phyloP scores from a whole-genome alignment of 2,797 vertebrate species.

The Mormyrops attenuatus region DNA sequence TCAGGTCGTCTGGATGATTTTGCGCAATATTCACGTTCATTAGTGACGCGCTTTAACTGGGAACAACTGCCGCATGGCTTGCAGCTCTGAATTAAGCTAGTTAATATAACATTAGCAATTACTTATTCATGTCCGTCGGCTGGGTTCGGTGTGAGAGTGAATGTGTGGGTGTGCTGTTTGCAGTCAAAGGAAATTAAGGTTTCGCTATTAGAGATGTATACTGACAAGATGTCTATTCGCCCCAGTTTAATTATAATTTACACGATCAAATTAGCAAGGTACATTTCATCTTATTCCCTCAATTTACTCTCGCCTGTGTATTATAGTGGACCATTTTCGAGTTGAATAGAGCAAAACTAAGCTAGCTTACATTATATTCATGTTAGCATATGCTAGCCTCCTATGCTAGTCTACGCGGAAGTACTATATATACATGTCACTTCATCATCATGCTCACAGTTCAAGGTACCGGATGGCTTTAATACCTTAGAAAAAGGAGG shows the following conservation, averaged over 20 bases:
- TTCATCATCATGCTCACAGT: background rate
- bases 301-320: background rate
- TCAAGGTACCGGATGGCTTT: background rate
- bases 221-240: background rate
- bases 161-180: background rate
- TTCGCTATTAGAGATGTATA: background rate
- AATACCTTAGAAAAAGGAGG: background rate
- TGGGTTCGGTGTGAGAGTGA: background rate
- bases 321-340: background rate
- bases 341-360: background rate
- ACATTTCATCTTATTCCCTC: background rate
- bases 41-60: background rate
- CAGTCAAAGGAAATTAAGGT: slow-evolving; percentile 9
- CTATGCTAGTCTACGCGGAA: background rate
- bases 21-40: background rate
- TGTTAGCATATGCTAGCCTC: no score
- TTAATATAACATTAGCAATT: slow-evolving; percentile 11
- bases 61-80: background rate
- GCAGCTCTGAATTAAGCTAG: background rate
- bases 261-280: background rate
- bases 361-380: background rate
- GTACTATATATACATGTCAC: background rate
- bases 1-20: background rate
- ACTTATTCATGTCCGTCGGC: slow-evolving; percentile 2
- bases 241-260: background rate